Evolutionary conservation across 1,140 invertebrate genomes (phyloP).

Genomic region (Stegodyphus dumicola): DNA sequence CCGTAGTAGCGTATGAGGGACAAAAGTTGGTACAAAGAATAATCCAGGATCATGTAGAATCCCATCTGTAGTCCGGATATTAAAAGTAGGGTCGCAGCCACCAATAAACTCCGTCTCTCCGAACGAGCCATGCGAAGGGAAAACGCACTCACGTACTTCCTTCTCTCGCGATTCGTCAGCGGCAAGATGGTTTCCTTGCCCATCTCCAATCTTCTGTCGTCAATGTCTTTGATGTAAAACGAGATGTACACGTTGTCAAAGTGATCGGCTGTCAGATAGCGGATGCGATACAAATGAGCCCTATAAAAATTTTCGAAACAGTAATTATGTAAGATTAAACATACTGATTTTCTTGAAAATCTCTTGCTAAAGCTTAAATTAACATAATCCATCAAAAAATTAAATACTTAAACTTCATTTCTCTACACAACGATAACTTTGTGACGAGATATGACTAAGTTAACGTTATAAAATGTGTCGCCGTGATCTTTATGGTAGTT

Average conservation of each 20-base stretch:
- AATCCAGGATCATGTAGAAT: constrained; percentile 67
- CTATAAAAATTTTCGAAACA: not conserved
- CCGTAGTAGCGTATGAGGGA: constrained; percentile 65
- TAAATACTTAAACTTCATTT: too few species aligned
- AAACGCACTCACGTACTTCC: constrained; percentile 48
- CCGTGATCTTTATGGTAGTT: too few species aligned
- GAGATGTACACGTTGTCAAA: constrained; percentile 66
- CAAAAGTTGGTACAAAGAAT: constrained; percentile 66
- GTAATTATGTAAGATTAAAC: too few species aligned
- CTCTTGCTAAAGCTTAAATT: too few species aligned
- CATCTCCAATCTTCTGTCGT: constrained; percentile 64
- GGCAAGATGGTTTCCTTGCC: constrained; percentile 66
- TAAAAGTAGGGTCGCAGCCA: constrained; percentile 64
- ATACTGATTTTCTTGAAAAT: too few species aligned
- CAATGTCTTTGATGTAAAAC: constrained; percentile 63
- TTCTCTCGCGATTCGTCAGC: constrained; percentile 53
- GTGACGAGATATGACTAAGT: too few species aligned
- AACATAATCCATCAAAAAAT: too few species aligned
- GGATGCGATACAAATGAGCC: constrained; percentile 64
- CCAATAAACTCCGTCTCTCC: constrained; percentile 63
- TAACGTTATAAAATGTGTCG: too few species aligned
- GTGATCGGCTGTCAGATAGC: constrained; percentile 65
- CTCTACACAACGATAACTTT: too few species aligned
- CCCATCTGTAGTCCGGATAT: constrained; percentile 66
- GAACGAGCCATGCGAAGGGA: constrained; percentile 60